Conservation (phyloP, 2,113 vertebrate genomes). For the Myodes glareolus region DNA sequence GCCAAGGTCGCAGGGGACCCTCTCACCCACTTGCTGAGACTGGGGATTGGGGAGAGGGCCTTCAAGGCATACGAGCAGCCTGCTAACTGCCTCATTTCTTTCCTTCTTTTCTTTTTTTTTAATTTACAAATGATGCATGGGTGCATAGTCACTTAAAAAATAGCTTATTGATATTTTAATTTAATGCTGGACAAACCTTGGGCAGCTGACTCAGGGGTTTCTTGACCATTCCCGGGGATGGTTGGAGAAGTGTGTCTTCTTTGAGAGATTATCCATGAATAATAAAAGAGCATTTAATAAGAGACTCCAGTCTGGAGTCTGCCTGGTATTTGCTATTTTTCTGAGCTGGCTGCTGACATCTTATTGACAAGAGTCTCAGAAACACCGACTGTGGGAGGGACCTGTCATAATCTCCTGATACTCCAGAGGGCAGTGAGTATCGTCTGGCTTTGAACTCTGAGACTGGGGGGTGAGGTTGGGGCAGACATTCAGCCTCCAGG, state of each 20-base stretch:
- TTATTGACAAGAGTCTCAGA: background rate
- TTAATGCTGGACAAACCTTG: conserved; percentile 45
- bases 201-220: conserved; percentile 59
- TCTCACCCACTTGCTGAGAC: fast-evolving
- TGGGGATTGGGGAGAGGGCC: fast-evolving
- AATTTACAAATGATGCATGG: conserved; percentile 38
- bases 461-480: fast-evolving
- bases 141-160: background rate
- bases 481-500: fast-evolving
- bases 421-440: background rate
- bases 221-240: background rate
- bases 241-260: background rate
- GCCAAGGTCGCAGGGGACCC: background rate
- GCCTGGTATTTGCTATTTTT: background rate
- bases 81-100: background rate
- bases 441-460: background rate
- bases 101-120: background rate
- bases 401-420: fast-evolving
- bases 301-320: background rate
- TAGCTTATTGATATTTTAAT: conserved; percentile 62
- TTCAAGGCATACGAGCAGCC: fast-evolving
- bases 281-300: conserved; percentile 30
- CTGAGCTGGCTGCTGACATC: background rate
- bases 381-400: background rate
- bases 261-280: conserved; percentile 1